These are phyloP conservation scores for Hippoglossus hippoglossus DNA, from an alignment of 2,797 vertebrate genomes.

Conservation along the genomic window DNA sequence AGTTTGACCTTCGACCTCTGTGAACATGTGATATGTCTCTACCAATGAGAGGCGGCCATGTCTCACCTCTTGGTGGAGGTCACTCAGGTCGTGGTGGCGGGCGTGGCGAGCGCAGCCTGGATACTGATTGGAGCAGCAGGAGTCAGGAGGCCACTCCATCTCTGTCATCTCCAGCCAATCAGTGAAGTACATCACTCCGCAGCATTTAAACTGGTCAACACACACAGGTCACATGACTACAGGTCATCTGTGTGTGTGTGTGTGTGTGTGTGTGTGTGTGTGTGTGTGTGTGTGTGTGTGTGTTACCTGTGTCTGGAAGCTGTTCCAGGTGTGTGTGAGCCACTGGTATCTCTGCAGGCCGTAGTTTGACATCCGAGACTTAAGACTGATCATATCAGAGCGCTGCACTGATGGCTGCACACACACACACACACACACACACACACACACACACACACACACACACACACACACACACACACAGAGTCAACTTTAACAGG, in stretches of 20 bases:
- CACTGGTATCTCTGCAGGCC: conserved; percentile 94
- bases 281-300: conserved; percentile 23
- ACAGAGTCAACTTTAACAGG: neutral
- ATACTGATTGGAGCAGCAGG: conserved; percentile 95
- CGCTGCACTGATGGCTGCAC: conserved; percentile 90
- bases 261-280: conserved; percentile 1
- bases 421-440: conserved; percentile 27
- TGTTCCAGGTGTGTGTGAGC: conserved; percentile 98
- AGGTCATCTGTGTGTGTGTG: neutral
- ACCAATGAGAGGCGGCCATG: neutral
- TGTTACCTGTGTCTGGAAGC: conserved; percentile 95
- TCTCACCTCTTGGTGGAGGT: conserved; percentile 96
- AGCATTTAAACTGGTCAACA: conserved; percentile 91
- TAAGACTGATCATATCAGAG: conserved; percentile 96
- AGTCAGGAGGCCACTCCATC: conserved; percentile 98
- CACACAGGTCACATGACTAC: conserved; percentile 18
- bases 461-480: neutral
- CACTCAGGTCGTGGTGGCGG: conserved; percentile 93
- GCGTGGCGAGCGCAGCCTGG: conserved; percentile 94
- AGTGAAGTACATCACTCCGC: conserved; percentile 98
- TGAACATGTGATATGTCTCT: neutral
- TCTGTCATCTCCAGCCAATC: conserved; percentile 99
- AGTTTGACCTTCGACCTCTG: neutral
- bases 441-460: conserved; percentile 6
- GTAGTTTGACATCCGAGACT: conserved; percentile 95